Conservation (phyloP, 1,140 invertebrate species). For the Himalopsyche phryganea region DNA sequence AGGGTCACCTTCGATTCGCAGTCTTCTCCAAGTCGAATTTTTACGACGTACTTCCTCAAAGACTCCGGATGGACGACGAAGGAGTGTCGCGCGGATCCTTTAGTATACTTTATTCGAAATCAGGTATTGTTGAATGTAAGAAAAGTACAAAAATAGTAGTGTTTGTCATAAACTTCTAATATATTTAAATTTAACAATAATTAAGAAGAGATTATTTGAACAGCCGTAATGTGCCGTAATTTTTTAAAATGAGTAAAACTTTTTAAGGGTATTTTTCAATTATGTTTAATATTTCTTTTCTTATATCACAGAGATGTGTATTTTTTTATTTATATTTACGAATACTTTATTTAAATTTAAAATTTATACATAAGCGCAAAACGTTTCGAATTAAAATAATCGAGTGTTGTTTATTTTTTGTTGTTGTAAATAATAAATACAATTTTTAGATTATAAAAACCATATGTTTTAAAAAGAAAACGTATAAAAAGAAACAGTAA, state of each 20-base stretch:
- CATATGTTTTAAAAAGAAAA: conserved; percentile 6
- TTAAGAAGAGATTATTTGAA: conserved; percentile 18
- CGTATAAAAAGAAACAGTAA: conserved; percentile 14
- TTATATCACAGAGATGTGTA: conserved; percentile 17
- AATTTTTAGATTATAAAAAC: too few species aligned
- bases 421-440: conserved; percentile 12
- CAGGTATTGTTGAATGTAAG: conserved; percentile 14
- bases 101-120: neutral
- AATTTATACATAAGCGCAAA: too few species aligned
- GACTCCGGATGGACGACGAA: too few species aligned
- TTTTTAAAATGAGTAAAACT: conserved; percentile 2
- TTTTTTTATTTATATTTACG: conserved; percentile 7
- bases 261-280: conserved; percentile 12
- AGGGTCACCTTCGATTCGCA: too few species aligned
- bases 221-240: conserved; percentile 4
- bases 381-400: too few species aligned
- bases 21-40: too few species aligned
- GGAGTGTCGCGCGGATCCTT: too few species aligned
- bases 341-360: too few species aligned
- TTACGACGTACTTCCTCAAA: too few species aligned
- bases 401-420: neutral
- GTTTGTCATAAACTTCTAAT: conserved; percentile 6
- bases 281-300: conserved; percentile 19
- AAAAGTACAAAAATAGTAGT: conserved; percentile 19
- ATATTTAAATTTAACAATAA: conserved; percentile 6